These are phyloP conservation scores for Talpa occidentalis DNA, from an alignment of 2,113 vertebrate species.

Conservation along the genomic window DNA sequence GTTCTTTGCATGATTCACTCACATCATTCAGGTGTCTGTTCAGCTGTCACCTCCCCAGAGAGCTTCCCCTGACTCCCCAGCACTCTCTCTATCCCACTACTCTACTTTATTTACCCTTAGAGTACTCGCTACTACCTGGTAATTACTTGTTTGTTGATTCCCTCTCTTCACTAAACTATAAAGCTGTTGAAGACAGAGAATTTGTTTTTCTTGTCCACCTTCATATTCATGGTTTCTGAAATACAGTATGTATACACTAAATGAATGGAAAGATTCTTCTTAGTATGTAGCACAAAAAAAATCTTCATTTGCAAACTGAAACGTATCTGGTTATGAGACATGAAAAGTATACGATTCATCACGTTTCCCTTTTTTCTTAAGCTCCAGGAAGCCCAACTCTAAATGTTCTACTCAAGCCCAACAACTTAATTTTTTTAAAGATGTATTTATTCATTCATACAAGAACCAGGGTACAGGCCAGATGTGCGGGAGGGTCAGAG, in stretches of 20 bases:
- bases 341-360: not conserved
- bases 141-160: not conserved
- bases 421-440: not conserved
- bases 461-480: too few relatives aligned
- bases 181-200: not conserved
- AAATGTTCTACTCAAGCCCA: not conserved
- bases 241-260: not conserved
- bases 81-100: not conserved
- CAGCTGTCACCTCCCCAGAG: too few relatives aligned
- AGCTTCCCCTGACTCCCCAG: not conserved
- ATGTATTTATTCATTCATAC: too few relatives aligned
- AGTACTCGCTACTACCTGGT: not conserved
- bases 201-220: not conserved
- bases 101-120: not conserved
- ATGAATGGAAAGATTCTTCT: not conserved
- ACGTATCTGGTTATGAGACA: not conserved
- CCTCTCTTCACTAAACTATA: not conserved
- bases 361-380: not conserved
- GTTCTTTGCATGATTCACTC: not conserved
- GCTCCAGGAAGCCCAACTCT: conserved; percentile 26
- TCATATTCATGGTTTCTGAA: not conserved
- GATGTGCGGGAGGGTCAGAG: too few relatives aligned
- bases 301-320: not conserved
- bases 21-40: not conserved
- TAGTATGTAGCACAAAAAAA: not conserved